Base-by-base conservation (phyloP, 2,888 invertebrate species). In the Rhyacophila evoluta region DNA sequence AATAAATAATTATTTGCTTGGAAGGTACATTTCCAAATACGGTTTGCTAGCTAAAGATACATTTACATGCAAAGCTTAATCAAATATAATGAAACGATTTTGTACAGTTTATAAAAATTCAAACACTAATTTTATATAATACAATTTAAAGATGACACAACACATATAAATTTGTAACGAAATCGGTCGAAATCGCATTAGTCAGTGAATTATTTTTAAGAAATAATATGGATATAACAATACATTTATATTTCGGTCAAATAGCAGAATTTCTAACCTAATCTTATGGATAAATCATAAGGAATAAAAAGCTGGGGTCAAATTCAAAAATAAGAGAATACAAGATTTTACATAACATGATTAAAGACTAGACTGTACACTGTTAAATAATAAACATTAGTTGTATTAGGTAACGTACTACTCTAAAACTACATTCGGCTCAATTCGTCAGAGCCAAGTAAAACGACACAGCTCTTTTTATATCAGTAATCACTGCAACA, bases 351-450 rank as follows among this genome's bases (percentile, higher is more conserved):
- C 55, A 55, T 55, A 55, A 80, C 71, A 41, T 55, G 71, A 78
- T 71, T 89, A 89, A 88, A 89, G 90, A 90, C 90, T 90, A 90
- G 90, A 90, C 89, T 88, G 88, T 89, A 89, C 89, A 90, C 89
- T 89, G 89, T 89, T 87, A 87, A 89, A 88, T 88, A 88, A 88
- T 86, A 74, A 68, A n/a, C 55, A 73, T 72, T 73, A 78, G 29
- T 74, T 67, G 38, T 29, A 78, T 70, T 69, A 77, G 79, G 78
- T 77, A 79, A 81, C 79, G 77, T 79, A 79, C 74, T 76, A 77
- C 33, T 25, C 74, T 79, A 77, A 55, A 33, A 33, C 69, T 15
- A 77, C 10, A 36, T 19, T 68, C 68, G 15, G 55, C 27, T 37
- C 71, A 70, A 11, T 29, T 36, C 69, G 69, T n/a, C 69, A 69